phyloP scores from a whole-genome alignment of 2,113 vertebrate species.

The Dicentrarchus labrax region DNA sequence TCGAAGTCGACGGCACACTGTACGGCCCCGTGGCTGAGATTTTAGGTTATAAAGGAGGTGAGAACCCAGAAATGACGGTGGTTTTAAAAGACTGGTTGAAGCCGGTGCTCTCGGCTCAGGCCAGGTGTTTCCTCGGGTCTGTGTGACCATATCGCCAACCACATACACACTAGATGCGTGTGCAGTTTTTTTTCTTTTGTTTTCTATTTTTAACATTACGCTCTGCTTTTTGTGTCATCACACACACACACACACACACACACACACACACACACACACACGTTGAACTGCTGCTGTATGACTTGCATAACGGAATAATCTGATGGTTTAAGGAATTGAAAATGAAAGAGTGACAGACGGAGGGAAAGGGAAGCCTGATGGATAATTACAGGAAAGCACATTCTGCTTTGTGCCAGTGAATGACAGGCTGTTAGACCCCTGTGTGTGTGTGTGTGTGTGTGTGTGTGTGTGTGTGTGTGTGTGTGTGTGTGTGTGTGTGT shows the following conservation, averaged over 20 bases:
- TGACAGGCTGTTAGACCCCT: neutral
- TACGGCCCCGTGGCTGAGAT: neutral
- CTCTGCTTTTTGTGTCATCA: neutral
- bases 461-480: conserved; percentile 5
- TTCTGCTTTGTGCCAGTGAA: conserved; percentile 31
- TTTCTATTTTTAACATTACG: neutral
- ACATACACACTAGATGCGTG: neutral
- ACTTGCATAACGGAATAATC: neutral
- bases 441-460: neutral
- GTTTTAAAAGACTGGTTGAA: conserved; percentile 25
- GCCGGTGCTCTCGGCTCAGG: neutral
- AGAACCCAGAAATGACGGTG: conserved; percentile 8
- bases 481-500: neutral
- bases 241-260: neutral
- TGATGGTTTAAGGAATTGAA: conserved; percentile 7
- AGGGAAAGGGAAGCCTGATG: conserved; percentile 25
- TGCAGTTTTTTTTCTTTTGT: neutral
- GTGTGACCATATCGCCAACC: neutral
- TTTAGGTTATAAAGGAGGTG: conserved; percentile 49
- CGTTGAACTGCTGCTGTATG: neutral
- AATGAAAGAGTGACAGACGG: conserved; percentile 29
- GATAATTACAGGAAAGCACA: conserved; percentile 29
- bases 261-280: neutral
- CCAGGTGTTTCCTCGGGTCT: conserved; percentile 49
- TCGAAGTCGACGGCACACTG: neutral